Evolutionary conservation across 2,113 vertebrate species (phyloP), one percentile per base, ranked within the genome.

Genomic region (Malurus alboscapulatus): DNA sequence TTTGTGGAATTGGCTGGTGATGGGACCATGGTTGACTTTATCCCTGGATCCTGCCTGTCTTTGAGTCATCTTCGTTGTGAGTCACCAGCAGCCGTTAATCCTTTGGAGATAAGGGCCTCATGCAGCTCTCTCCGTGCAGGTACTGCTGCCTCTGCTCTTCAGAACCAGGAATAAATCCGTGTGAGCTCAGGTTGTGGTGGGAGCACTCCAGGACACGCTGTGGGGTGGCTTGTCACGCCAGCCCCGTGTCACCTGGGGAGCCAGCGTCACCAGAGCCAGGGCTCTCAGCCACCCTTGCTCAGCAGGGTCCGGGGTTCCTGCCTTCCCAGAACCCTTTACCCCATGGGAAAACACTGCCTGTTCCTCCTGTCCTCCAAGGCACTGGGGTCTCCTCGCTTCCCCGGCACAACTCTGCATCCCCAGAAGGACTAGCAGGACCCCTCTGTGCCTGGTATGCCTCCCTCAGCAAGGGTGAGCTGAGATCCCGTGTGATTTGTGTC

Each of bases 31-130:
- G 44, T 3, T 89, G 95, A 36, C 87, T 96, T 94, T 91, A 93
- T 94, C 87, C 91, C 87, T 12, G 54, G 82, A 84, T 87, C 38
- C 83, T 53, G 90, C 54, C 67, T 85, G 76, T 76, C 95, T 95
- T 96, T 96, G 95, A 96, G 77, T 95, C 94, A 95, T 93, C 77
- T 32, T 5, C 16, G 30, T 6, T 76, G 81, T 94, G 95, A 97
- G 92, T 96, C 95, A 95, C 78, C 54, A 55, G 87, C 71, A 76
- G 84, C 75, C 10, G 3, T 5, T 94, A 96, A 95, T 95, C 94
- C 93, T 65, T 48, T 1, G 4, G 76, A 40, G 90, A 90, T 93
- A 95, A 84, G 0, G 14, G 90, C 93, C 67, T 30, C 93, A 62
- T 57, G 78, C 84, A 25, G 84, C 51, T 26, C 81, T 15, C 65